These are phyloP conservation scores for Cephalopterus ornatus DNA, from an alignment of 2,113 vertebrate genomes.

Conservation along the genomic window DNA sequence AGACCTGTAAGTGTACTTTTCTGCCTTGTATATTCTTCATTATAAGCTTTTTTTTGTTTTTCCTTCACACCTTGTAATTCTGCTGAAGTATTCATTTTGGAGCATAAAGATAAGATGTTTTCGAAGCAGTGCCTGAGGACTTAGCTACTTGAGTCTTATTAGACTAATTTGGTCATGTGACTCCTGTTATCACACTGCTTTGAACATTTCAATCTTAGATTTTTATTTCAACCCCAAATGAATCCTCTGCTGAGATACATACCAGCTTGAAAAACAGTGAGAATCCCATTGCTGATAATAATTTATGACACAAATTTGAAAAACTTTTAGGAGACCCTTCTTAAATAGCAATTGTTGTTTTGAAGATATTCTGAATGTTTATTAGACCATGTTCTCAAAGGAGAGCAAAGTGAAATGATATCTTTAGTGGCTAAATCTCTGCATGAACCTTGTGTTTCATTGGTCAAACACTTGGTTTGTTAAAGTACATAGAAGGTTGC, in stretches of 20 bases:
- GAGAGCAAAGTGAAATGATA: background rate
- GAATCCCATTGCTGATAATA: background rate
- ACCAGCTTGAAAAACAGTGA: background rate
- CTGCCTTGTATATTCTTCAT: background rate
- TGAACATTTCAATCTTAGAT: constrained; percentile 20
- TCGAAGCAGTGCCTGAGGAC: constrained; percentile 49
- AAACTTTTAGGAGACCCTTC: background rate
- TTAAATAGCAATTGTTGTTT: background rate
- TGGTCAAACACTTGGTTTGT: background rate
- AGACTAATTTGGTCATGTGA: constrained; percentile 47
- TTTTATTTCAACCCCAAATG: constrained; percentile 11
- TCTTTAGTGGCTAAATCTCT: background rate
- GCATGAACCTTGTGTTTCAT: background rate
- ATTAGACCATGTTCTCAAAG: background rate
- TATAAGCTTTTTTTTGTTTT: constrained; percentile 5
- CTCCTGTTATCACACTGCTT: constrained; percentile 21
- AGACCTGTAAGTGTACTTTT: background rate
- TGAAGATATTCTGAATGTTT: background rate
- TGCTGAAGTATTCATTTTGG: constrained; percentile 45
- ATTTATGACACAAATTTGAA: background rate
- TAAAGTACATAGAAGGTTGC: background rate
- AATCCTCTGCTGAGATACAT: background rate
- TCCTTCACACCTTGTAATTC: constrained; percentile 47
- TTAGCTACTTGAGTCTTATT: constrained; percentile 41
- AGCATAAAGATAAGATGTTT: constrained; percentile 30